Evolutionary conservation across 1,140 invertebrate species (phyloP).

Genomic region (Bombyx mandarina): DNA sequence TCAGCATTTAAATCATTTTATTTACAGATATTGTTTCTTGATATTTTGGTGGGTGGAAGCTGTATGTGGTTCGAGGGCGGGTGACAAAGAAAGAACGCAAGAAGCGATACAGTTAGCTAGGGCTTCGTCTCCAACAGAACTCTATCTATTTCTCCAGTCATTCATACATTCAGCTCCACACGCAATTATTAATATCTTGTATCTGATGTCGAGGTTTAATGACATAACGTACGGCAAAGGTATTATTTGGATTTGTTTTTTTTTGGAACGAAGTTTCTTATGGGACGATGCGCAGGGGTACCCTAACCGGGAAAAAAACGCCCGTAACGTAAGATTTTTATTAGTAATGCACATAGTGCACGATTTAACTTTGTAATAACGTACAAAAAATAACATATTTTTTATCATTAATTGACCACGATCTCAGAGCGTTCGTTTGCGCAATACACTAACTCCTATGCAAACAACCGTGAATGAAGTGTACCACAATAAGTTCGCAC

Average conservation of each 20-base stretch:
- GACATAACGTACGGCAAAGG: constrained; percentile 47
- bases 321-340: no score
- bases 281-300: no score
- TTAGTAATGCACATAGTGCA: no score
- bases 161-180: constrained; percentile 81
- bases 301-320: no score
- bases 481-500: no score
- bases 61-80: constrained; percentile 65
- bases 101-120: constrained; percentile 72
- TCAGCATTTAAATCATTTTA: constrained; percentile 1
- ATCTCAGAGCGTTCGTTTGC: no score
- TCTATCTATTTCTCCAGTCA: constrained; percentile 82
- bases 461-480: no score
- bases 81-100: constrained; percentile 71
- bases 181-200: constrained; percentile 72
- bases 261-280: no score
- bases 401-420: no score
- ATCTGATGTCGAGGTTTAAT: constrained; percentile 37
- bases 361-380: no score
- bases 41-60: constrained; percentile 82
- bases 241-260: constrained; percentile 13
- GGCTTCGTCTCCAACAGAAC: constrained; percentile 75
- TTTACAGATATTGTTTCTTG: constrained; percentile 74
- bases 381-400: no score
- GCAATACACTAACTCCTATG: no score